Conservation (phyloP, 2,797 vertebrate genomes). For the Oreonectes daqikongensis region DNA sequence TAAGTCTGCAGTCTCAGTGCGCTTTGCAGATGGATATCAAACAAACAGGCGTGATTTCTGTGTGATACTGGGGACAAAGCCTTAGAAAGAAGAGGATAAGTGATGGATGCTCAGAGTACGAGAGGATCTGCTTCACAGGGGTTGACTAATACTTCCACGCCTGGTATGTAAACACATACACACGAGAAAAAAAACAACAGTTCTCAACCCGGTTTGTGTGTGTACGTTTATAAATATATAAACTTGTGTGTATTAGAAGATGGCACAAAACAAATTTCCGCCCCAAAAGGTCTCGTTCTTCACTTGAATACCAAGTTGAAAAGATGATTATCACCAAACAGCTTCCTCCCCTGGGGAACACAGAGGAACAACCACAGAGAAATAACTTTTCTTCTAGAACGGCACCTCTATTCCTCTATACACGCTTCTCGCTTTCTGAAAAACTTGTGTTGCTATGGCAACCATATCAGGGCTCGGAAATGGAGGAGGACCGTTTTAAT, state of each 20-base stretch:
- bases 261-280: conserved; percentile 14
- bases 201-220: conserved; percentile 8
- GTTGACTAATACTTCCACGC: conserved; percentile 18
- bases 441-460: conserved; percentile 46
- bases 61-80: conserved; percentile 22
- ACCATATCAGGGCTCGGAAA: conserved; percentile 48
- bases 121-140: conserved; percentile 13
- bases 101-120: neutral
- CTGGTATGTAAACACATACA: conserved; percentile 10
- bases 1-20: neutral
- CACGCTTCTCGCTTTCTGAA: neutral
- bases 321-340: conserved; percentile 56
- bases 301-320: conserved; percentile 45
- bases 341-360: conserved; percentile 46
- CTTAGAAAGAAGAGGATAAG: conserved; percentile 12
- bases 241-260: neutral
- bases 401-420: neutral
- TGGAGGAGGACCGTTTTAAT: conserved; percentile 21
- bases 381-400: conserved; percentile 26
- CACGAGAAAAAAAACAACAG: conserved; percentile 2
- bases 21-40: conserved; percentile 26
- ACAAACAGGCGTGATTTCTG: neutral
- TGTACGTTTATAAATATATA: conserved; percentile 4
- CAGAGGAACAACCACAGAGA: conserved; percentile 13
- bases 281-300: conserved; percentile 26